Base-by-base conservation (phyloP, 2,113 vertebrate species). In the Heteronetta atricapilla region DNA sequence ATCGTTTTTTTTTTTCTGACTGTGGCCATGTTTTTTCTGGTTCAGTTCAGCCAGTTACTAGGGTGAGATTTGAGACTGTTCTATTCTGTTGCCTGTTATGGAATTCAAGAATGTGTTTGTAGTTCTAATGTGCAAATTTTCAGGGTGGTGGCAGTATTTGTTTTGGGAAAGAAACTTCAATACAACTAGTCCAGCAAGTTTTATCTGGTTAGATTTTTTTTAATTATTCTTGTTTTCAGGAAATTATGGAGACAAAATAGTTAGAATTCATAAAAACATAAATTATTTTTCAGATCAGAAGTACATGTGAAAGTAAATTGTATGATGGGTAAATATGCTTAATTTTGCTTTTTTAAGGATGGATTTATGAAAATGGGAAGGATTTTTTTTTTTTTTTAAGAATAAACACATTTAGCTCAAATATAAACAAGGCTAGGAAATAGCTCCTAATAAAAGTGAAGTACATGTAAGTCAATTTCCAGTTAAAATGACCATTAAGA, bases 101-200 rank as follows among this genome's bases (percentile, higher is more conserved):
- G 34, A 76, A 64, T 36, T 91, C 53, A 86, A 60, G 91, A 91
- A 94, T 87, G 63, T 91, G 58, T 92, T 89, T 89, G 78, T 92
- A 34, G 17, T 91, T 89, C 78, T 82, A 69, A 73, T 18, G 82
- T 92, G 85, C 70, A 93, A 52, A 74, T 91, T 82, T 85, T 89
- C 70, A 63, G 75, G 95, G 87, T 95, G 84, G 85, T 40, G 40
- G 82, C 75, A 79, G 63, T 52, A 26, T 91, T 95, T 96, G 91
- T 94, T 97, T 97, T 91, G 89, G 63, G 91, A 94, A 85, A 87
- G 89, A 85, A 59, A 36, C 87, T 86, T 91, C 38, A n/a, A 9
- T 86, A 42, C 82, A 93, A 91, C 96, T 8, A 10, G 87, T 93
- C 86, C 79, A 86, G 50, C 63, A 77, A 76, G 89, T 94, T 95